These are phyloP conservation scores for Phasia obesa DNA, from an alignment of 2,888 invertebrate genomes.

Conservation along the genomic window DNA sequence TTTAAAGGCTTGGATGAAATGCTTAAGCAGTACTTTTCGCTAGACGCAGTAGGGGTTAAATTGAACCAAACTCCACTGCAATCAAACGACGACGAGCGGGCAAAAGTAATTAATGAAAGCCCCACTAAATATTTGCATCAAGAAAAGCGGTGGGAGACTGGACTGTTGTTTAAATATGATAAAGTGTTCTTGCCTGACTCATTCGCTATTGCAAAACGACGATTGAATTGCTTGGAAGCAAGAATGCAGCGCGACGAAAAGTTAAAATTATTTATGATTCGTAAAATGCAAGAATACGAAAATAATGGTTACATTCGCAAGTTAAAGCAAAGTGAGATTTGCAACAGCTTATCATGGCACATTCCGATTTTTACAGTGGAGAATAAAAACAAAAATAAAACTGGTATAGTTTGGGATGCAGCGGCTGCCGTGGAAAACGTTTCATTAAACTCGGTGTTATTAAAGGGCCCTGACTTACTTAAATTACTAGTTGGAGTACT, in stretches of 20 bases:
- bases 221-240: background rate
- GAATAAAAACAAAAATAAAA: background rate
- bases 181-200: background rate
- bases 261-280: background rate
- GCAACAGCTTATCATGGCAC: conserved; percentile 1
- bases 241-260: background rate
- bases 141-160: background rate
- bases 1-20: too few relatives aligned
- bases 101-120: background rate
- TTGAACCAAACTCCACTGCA: too few relatives aligned
- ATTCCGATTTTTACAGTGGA: conserved; percentile 17
- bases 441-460: conserved; percentile 3
- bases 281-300: too few relatives aligned
- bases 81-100: background rate
- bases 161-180: background rate
- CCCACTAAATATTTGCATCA: background rate
- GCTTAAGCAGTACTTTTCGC: too few relatives aligned
- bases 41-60: too few relatives aligned
- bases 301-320: too few relatives aligned
- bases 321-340: too few relatives aligned
- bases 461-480: conserved; percentile 15
- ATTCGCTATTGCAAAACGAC: background rate
- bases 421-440: background rate
- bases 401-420: conserved; percentile 1
- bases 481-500: background rate